These are phyloP conservation scores for Ostrea denselamellosa DNA, from an alignment of 1,140 invertebrate genomes.

Conservation along the genomic window DNA sequence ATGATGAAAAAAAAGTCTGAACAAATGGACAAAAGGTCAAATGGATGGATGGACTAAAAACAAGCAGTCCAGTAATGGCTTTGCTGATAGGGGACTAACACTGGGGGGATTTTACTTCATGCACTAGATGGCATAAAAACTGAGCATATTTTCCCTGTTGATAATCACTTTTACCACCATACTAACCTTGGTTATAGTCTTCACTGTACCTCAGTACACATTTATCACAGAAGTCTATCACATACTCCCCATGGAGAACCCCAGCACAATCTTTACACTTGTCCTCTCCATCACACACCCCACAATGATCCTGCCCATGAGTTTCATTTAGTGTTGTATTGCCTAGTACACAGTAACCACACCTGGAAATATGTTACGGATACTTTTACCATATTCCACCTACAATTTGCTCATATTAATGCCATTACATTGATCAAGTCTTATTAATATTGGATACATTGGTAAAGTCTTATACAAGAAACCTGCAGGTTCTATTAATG, in stretches of 20 bases:
- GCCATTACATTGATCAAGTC: not conserved
- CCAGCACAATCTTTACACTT: slow-evolving; percentile 48
- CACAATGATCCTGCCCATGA: slow-evolving; percentile 41
- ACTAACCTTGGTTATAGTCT: slow-evolving; percentile 46
- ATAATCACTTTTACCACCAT: no score
- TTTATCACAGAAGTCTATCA: slow-evolving; percentile 36
- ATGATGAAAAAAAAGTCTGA: no score
- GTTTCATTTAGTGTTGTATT: slow-evolving; percentile 28
- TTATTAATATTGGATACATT: no score
- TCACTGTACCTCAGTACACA: slow-evolving; percentile 41
- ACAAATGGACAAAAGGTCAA: no score
- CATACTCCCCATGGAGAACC: slow-evolving; percentile 26
- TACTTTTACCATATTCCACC: not conserved
- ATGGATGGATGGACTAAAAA: no score
- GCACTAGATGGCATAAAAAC: no score
- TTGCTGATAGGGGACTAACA: no score
- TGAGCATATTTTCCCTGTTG: no score
- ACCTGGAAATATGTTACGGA: not conserved
- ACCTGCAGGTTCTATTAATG: no score
- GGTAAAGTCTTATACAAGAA: no score
- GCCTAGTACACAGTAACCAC: slow-evolving; percentile 31
- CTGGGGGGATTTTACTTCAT: no score
- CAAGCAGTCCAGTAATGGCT: no score
- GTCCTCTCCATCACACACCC: slow-evolving; percentile 26
- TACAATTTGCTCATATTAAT: not conserved